Conservation (phyloP, 2,888 invertebrate species). For the Megamerina dolium region DNA sequence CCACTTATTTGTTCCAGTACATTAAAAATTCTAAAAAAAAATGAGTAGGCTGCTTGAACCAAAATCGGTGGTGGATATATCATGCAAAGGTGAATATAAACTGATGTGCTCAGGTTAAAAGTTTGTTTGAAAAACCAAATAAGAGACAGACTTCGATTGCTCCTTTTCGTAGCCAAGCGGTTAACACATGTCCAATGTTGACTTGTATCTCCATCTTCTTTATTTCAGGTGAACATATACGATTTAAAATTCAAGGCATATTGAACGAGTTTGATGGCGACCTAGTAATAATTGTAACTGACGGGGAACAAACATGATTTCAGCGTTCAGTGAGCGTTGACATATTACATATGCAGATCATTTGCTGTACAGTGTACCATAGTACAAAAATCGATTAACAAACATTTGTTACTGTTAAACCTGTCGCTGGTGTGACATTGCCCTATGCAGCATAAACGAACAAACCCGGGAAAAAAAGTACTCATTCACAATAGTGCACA, state of each 20-base stretch:
- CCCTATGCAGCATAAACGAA: no score
- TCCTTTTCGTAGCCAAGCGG: no score
- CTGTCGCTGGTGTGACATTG: no score
- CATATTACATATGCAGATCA: slow-evolving; percentile 14
- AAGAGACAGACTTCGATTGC: not conserved
- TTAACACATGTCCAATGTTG: no score
- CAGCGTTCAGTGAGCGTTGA: slow-evolving; percentile 7
- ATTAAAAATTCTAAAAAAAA: slow-evolving; percentile 1
- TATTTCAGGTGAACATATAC: slow-evolving; percentile 9
- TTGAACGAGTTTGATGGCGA: slow-evolving; percentile 6
- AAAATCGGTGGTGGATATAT: slow-evolving; percentile 7
- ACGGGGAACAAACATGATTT: slow-evolving; percentile 14
- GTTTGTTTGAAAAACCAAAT: no score
- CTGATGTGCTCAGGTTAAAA: not conserved
- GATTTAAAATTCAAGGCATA: slow-evolving; percentile 4
- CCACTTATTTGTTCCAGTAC: slow-evolving; percentile 9
- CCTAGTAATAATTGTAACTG: slow-evolving; percentile 13
- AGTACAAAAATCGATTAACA: slow-evolving; percentile 13
- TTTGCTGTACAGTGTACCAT: slow-evolving; percentile 12
- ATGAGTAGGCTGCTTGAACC: slow-evolving; percentile 3
- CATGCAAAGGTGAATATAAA: slow-evolving; percentile 4
- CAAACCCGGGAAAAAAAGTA: no score
- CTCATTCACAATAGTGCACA: no score
- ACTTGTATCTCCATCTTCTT: no score
- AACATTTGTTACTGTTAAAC: no score